Evolutionary conservation across 2,888 invertebrate genomes (phyloP).

Genomic region (Tupiocoris notatus): DNA sequence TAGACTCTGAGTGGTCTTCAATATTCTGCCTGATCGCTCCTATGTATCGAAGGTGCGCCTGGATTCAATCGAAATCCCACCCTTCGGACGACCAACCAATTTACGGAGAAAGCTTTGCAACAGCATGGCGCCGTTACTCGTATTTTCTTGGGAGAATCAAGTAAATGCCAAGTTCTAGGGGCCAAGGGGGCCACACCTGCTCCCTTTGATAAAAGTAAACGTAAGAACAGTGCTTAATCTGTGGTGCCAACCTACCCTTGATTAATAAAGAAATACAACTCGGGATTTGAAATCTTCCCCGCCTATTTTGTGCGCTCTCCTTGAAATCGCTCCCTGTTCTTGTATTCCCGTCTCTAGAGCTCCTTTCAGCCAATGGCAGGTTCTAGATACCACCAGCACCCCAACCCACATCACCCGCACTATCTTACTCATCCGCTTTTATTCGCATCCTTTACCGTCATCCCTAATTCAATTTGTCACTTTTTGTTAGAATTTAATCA

Average conservation of each 20-base stretch:
- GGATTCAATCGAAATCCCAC: not conserved
- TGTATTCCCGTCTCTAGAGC: not conserved
- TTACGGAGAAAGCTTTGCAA: not conserved
- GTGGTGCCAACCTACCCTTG: constrained; percentile 36
- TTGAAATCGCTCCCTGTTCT: not conserved
- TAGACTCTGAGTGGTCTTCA: too few relatives aligned
- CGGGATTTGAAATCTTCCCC: constrained; percentile 30
- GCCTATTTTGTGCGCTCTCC: not conserved
- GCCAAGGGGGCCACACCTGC: not conserved
- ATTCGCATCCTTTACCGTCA: constrained; percentile 37
- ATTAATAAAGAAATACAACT: constrained; percentile 44
- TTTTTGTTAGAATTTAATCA: constrained; percentile 44
- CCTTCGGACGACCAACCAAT: not conserved
- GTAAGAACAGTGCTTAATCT: constrained; percentile 23
- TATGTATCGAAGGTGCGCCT: too few relatives aligned
- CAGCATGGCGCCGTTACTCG: not conserved
- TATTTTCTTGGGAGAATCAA: not conserved
- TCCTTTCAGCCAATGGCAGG: not conserved
- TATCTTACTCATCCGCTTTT: constrained; percentile 30
- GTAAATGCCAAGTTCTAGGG: not conserved
- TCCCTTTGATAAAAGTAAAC: not conserved
- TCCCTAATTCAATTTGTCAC: constrained; percentile 44
- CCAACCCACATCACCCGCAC: constrained; percentile 9
- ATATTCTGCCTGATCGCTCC: too few relatives aligned
- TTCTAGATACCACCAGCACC: not conserved